Base-by-base conservation (phyloP, 1,140 invertebrate species). In the Teleopsis dalmanni region DNA sequence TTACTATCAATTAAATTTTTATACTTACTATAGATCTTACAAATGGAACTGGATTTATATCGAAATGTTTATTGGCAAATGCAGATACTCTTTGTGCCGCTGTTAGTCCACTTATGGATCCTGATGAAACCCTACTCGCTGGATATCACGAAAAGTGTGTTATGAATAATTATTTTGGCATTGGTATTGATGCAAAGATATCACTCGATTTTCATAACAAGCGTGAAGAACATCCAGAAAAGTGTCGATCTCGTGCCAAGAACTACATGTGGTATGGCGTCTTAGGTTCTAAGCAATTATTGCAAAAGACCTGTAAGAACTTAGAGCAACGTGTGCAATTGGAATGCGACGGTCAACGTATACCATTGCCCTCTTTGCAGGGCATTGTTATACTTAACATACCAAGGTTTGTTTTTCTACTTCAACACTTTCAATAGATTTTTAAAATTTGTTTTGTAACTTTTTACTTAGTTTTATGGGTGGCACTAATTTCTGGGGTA, bases 81-180 rank as follows among this genome's bases (percentile, higher is more conserved):
- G 93, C 93, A n/a, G 93, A 96, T 72, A 91, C 93, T 10, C 74
- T 98, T 1, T 96, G 93, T 75, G 92, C 93, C 27, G 89, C 92
- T 6, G 91, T 91, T 11, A 92, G 91, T 53, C 92, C 92, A 4
- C 73, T 95, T 11, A 91, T 95, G 82, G 91, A 95, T 72, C 84
- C 86, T 0, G 89, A 94, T 71, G 88, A 95, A 62, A 89, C 90
- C 7, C 76, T 90, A 10, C 70, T 91, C 74, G 89, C 93, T 74
- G 91, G 91, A 4, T 96, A 92, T 71, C 87, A 87, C 56, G 95
- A 98, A 72, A 83, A 85, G 54, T 94, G 91, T 54, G 94, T 98
- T 1, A 98, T 99, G 95, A 98, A 98, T 68, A 98, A 98, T 70
- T 99, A 99, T 71, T 98, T 98, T 73, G 95, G 95, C 1, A 98